phyloP scores from a whole-genome alignment of 1,140 invertebrate species.

The Ericerus pela region DNA sequence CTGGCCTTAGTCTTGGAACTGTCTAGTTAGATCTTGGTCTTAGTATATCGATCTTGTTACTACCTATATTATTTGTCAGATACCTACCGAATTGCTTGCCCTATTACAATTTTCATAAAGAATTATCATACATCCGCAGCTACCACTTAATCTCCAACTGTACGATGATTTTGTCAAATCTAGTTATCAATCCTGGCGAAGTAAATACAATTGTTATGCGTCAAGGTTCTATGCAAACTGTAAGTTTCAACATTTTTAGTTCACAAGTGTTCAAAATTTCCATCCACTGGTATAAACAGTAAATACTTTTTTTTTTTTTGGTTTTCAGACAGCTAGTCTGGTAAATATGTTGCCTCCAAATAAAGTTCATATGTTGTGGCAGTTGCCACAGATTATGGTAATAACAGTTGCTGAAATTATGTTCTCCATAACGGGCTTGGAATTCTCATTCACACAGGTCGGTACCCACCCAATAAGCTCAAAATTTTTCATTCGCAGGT shows the following conservation, averaged over 20 bases:
- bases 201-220: conserved; percentile 3
- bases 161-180: not conserved
- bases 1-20: no score
- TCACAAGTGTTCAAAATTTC: not conserved
- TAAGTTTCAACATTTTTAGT: not conserved
- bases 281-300: not conserved
- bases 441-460: conserved; percentile 54
- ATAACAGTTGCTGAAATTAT: conserved; percentile 48
- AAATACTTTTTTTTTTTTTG: not conserved
- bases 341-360: not conserved
- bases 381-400: conserved; percentile 46
- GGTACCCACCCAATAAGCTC: no score
- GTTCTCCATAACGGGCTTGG: conserved; percentile 47
- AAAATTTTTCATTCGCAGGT: not conserved
- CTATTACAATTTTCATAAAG: not conserved
- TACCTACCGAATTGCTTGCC: not conserved
- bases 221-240: not conserved
- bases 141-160: not conserved
- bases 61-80: not conserved
- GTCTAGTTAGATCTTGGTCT: no score
- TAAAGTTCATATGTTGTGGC: conserved; percentile 38
- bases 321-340: not conserved
- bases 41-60: not conserved
- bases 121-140: conserved; percentile 6
- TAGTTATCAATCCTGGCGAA: conserved; percentile 1